phyloP scores from a whole-genome alignment of 2,888 invertebrate genomes.

The Actias luna region DNA sequence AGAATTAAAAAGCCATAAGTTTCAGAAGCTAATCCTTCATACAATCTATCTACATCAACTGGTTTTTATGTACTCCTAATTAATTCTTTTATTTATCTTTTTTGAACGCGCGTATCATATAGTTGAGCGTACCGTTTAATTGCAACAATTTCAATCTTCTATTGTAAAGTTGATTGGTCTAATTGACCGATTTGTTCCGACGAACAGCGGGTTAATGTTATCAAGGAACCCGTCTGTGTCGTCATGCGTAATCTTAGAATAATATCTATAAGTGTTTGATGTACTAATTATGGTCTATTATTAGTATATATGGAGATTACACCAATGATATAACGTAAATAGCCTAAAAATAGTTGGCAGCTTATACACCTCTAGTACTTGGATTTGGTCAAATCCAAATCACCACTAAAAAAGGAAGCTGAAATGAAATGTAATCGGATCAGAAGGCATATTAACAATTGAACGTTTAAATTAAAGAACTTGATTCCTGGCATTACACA shows the following conservation, averaged over 20 bases:
- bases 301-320: background rate
- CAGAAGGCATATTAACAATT: no score
- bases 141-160: slow-evolving; percentile 14
- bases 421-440: no score
- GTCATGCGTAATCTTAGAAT: background rate
- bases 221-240: background rate
- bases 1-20: no score
- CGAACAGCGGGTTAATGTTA: slow-evolving; percentile 8
- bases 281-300: background rate
- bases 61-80: background rate
- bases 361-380: background rate
- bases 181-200: slow-evolving; percentile 19
- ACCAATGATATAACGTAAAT: background rate
- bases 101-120: background rate
- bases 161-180: slow-evolving; percentile 11
- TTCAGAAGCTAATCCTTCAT: background rate
- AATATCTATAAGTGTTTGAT: background rate
- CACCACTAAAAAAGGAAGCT: background rate
- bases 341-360: background rate
- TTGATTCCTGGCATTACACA: background rate
- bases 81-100: background rate
- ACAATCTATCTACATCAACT: background rate
- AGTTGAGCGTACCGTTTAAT: background rate
- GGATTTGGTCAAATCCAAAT: background rate
- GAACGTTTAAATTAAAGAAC: no score